Evolutionary conservation across 2,113 vertebrate genomes (phyloP).

Genomic region (Excalfactoria chinensis): DNA sequence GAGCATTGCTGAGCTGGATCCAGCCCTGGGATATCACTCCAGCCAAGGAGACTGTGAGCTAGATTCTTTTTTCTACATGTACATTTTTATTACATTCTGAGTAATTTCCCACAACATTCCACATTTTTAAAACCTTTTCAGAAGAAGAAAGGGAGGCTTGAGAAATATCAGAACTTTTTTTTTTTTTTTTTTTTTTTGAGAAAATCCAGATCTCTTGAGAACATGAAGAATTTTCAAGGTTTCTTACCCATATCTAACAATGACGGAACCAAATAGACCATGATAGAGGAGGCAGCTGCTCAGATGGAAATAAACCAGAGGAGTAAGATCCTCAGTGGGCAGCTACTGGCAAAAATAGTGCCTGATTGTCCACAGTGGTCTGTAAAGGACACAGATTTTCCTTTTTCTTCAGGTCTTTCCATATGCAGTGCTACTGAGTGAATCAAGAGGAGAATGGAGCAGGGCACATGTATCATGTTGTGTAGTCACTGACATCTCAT

Average conservation of each 20-base stretch:
- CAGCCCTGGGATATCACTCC: conserved; percentile 59
- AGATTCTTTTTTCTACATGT: background rate
- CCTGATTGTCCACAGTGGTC: background rate
- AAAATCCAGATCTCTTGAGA: conserved; percentile 35
- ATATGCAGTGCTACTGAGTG: accelerated
- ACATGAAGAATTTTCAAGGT: conserved; percentile 41
- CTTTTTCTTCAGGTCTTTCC: accelerated
- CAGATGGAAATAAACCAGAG: background rate
- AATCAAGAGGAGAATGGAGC: accelerated
- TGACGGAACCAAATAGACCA: conserved; percentile 47
- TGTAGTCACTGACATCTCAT: background rate
- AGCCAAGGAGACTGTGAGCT: conserved; percentile 73
- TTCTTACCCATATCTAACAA: background rate
- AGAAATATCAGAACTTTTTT: conserved; percentile 17
- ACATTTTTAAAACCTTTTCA: conserved; percentile 42
- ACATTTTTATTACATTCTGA: conserved; percentile 59
- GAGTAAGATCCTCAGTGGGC: conserved; percentile 13
- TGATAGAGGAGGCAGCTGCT: conserved; percentile 48
- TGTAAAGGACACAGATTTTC: accelerated
- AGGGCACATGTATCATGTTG: accelerated
- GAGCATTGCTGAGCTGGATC: conserved; percentile 75
- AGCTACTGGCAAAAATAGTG: background rate
- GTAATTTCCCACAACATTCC: conserved; percentile 73
- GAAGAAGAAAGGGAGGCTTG: conserved; percentile 17
- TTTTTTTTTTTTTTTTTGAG: conserved; percentile 37